These are phyloP conservation scores for Agrochola circellaris DNA, from an alignment of 2,888 invertebrate species.

Conservation along the genomic window DNA sequence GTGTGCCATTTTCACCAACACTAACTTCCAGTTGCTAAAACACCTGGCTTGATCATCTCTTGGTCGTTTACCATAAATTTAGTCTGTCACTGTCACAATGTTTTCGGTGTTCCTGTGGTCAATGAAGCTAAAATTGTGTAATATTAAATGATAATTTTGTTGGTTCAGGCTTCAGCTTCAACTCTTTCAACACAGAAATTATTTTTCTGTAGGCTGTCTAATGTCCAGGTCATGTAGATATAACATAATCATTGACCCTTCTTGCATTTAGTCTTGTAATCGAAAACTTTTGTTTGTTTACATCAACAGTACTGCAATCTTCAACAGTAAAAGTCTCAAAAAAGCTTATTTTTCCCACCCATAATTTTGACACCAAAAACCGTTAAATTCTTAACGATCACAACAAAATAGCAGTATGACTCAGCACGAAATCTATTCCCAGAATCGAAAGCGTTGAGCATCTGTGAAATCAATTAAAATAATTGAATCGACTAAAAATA, in stretches of 20 bases:
- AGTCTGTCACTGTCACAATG: not conserved
- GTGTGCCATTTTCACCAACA: not conserved
- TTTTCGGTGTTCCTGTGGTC: not conserved
- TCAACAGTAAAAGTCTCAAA: slow-evolving; percentile 15
- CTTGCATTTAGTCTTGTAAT: not conserved
- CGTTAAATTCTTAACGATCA: slow-evolving; percentile 41
- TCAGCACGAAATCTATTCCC: slow-evolving; percentile 69
- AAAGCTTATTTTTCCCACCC: slow-evolving; percentile 21
- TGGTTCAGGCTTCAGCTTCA: not conserved
- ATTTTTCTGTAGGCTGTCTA: not conserved
- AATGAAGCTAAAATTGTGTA: not conserved
- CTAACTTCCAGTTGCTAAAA: not conserved
- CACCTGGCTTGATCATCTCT: not conserved
- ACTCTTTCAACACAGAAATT: not conserved
- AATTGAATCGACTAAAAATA: slow-evolving; percentile 88
- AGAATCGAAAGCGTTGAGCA: slow-evolving; percentile 70
- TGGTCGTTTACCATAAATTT: not conserved
- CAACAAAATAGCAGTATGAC: slow-evolving; percentile 69
- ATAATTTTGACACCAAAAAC: slow-evolving; percentile 23
- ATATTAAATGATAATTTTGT: not conserved
- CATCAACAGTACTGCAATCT: not conserved
- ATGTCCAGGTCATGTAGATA: no score
- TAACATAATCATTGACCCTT: no score
- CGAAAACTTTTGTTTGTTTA: slow-evolving; percentile 2
- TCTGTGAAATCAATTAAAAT: slow-evolving; percentile 89